phyloP scores from a whole-genome alignment of 2,888 invertebrate genomes.

The Perithous albicinctus region DNA sequence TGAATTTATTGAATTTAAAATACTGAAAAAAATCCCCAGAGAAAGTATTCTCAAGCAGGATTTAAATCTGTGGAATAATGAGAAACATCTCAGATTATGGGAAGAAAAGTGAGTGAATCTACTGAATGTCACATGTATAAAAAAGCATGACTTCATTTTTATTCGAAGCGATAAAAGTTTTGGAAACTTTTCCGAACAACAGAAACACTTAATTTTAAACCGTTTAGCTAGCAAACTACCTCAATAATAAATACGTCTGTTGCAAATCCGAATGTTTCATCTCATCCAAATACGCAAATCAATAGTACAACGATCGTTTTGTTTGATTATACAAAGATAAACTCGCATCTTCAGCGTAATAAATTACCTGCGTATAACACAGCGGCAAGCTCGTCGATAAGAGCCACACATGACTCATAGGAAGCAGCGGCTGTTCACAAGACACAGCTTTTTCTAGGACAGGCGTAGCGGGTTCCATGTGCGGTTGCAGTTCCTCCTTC shows the following conservation, averaged over 20 bases:
- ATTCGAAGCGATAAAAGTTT: no score
- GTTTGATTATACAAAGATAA: conserved; percentile 55
- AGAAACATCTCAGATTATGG: no score
- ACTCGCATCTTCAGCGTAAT: conserved; percentile 7
- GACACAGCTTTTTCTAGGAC: conserved; percentile 86
- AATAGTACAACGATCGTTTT: conserved; percentile 67
- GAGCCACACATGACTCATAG: conserved; percentile 90
- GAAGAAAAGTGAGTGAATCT: no score
- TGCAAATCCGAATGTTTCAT: background rate
- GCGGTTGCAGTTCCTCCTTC: conserved; percentile 79
- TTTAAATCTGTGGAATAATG: no score
- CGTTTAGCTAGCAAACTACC: background rate
- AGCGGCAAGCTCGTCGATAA: conserved; percentile 88
- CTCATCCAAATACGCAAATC: conserved; percentile 13
- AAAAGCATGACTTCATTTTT: no score
- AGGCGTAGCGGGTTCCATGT: conserved; percentile 91
- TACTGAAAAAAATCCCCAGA: no score
- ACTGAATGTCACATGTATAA: no score
- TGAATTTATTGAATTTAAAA: no score
- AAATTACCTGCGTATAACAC: conserved; percentile 82
- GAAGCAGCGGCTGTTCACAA: conserved; percentile 85
- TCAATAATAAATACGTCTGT: background rate
- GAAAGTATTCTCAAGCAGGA: no score
- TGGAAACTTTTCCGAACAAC: no score
- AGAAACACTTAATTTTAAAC: no score